Evolutionary conservation across 2,888 invertebrate genomes (phyloP).

Genomic region (Zonitis immaculata): DNA sequence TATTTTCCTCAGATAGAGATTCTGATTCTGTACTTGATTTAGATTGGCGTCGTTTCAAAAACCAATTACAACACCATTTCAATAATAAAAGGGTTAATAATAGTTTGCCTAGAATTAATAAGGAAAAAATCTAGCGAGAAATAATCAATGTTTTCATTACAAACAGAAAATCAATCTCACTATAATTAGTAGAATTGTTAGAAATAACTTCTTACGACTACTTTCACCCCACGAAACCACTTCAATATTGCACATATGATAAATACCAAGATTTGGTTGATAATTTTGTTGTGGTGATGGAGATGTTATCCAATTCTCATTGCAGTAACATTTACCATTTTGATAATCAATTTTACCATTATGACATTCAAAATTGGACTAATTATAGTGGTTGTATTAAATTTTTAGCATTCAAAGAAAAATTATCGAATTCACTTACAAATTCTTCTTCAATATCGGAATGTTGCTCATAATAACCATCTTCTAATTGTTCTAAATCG

Average conservation of each 20-base stretch:
- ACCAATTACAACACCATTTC: too few species aligned
- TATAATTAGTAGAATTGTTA: constrained; percentile 38
- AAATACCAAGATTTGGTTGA: constrained; percentile 41
- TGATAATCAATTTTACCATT: constrained; percentile 40
- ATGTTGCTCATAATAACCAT: constrained; percentile 12
- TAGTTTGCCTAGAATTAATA: too few species aligned
- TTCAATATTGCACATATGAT: constrained; percentile 50
- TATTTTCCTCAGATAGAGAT: too few species aligned
- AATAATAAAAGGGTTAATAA: too few species aligned
- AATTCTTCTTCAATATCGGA: constrained; percentile 1
- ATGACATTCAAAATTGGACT: constrained; percentile 44
- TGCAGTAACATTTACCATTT: constrained; percentile 45
- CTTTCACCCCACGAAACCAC: constrained; percentile 40
- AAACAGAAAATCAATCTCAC: too few species aligned
- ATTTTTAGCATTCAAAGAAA: too few species aligned
- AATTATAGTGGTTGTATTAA: too few species aligned
- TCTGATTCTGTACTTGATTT: too few species aligned
- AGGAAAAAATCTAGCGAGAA: too few species aligned
- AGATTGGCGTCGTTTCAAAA: too few species aligned
- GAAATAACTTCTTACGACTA: constrained; percentile 37
- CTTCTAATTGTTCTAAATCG: constrained; percentile 37
- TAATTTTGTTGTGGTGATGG: constrained; percentile 38
- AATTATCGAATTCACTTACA: constrained; percentile 7
- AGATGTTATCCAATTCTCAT: constrained; percentile 45
- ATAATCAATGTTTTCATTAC: too few species aligned